Conservation (phyloP, 2,113 vertebrate species). For the Cichladusa arquata region DNA sequence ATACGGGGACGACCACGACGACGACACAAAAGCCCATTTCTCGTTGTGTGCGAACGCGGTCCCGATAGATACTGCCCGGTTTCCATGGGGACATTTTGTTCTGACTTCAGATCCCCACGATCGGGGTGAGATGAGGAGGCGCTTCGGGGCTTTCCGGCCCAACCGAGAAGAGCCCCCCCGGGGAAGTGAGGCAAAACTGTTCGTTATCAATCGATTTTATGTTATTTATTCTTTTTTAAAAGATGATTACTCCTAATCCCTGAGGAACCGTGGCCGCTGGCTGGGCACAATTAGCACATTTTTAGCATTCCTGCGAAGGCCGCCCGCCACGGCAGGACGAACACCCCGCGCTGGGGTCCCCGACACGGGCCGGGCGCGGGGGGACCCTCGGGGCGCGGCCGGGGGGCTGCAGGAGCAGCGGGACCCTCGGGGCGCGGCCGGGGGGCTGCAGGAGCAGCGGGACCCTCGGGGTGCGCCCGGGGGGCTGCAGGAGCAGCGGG, state of each 20-base stretch:
- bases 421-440: not conserved
- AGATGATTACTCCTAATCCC: conserved; percentile 39
- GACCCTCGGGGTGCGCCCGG: too few relatives aligned
- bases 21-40: conserved; percentile 60
- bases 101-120: conserved; percentile 33
- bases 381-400: not conserved
- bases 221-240: not conserved
- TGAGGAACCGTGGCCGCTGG: conserved; percentile 33
- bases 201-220: not conserved
- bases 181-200: not conserved
- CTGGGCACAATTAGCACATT: conserved; percentile 59
- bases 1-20: not conserved
- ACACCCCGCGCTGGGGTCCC: not conserved
- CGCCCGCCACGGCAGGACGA: not conserved
- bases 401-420: not conserved
- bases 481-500: too few relatives aligned
- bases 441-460: not conserved
- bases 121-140: conserved; percentile 24
- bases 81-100: conserved; percentile 79
- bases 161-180: not conserved
- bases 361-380: fast-evolving
- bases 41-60: conserved; percentile 39
- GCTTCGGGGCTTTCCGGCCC: not conserved
- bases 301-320: conserved; percentile 38
- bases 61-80: conserved; percentile 71